These are phyloP conservation scores for Adineta ricciae DNA, from an alignment of 2,888 invertebrate genomes.

Conservation along the genomic window DNA sequence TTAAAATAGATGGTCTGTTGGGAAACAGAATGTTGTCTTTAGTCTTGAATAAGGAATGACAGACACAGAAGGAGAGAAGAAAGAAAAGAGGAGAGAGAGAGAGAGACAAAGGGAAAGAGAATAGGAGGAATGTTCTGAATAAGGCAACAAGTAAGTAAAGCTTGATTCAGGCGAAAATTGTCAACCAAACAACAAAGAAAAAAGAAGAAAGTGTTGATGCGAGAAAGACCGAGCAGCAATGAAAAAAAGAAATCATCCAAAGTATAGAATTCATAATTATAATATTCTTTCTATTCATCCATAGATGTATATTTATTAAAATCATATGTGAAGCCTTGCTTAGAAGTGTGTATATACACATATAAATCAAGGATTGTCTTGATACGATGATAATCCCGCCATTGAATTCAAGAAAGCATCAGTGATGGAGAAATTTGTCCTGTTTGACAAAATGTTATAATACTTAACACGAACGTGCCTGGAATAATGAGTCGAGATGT, in stretches of 20 bases:
- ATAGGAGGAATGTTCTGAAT: conserved; percentile 10
- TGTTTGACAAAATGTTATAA: too few species aligned
- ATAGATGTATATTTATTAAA: not conserved
- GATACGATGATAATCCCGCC: not conserved
- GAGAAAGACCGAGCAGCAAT: not conserved
- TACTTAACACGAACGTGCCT: not conserved
- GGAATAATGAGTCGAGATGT: not conserved
- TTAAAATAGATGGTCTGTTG: not conserved
- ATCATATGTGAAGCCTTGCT: not conserved
- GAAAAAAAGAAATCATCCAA: not conserved
- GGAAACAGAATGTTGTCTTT: not conserved
- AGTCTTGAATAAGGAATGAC: conserved; percentile 27
- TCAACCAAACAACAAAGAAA: conserved; percentile 42
- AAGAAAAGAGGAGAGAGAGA: not conserved
- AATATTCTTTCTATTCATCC: not conserved
- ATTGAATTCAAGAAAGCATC: not conserved
- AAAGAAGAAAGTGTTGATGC: conserved; percentile 29
- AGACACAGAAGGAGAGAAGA: not conserved
- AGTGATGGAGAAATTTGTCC: too few species aligned
- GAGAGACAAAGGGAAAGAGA: not conserved
- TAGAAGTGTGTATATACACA: not conserved
- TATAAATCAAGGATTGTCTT: not conserved
- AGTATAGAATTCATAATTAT: not conserved
- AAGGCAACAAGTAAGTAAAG: conserved; percentile 25
- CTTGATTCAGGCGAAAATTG: conserved; percentile 41